Conservation (phyloP, 1,140 invertebrate genomes). For the Riptortus pedestris region DNA sequence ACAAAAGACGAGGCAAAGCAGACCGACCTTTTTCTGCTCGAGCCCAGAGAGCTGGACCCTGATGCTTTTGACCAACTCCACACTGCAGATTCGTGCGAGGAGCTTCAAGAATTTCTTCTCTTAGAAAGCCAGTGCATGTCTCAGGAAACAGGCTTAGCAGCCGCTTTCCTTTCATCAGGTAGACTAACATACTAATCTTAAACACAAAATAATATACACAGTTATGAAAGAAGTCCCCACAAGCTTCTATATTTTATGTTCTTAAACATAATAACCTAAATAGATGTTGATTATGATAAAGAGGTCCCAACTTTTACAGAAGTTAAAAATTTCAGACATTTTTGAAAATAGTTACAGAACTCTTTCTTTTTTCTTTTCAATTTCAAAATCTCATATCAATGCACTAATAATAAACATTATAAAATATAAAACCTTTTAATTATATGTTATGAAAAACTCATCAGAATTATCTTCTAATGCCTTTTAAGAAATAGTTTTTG, state of each 20-base stretch:
- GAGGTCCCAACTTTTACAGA: background rate
- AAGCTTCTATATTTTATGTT: too few relatives aligned
- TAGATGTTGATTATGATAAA: background rate
- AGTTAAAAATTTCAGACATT: background rate
- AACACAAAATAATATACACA: too few relatives aligned
- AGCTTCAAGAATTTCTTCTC: constrained; percentile 53
- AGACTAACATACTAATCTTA: constrained; percentile 17
- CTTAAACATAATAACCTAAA: background rate
- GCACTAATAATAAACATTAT: too few relatives aligned
- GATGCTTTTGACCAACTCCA: constrained; percentile 47
- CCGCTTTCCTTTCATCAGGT: constrained; percentile 36
- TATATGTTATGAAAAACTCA: too few relatives aligned
- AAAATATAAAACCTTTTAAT: too few relatives aligned
- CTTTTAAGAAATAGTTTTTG: too few relatives aligned
- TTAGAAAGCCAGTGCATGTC: constrained; percentile 51
- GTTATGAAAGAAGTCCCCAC: too few relatives aligned
- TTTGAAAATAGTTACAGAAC: too few relatives aligned
- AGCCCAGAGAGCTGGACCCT: constrained; percentile 49
- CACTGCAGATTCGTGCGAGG: constrained; percentile 50
- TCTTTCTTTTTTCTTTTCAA: too few relatives aligned
- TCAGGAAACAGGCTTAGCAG: constrained; percentile 40
- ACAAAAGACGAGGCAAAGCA: constrained; percentile 32
- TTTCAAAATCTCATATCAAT: too few relatives aligned
- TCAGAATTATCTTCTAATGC: too few relatives aligned
- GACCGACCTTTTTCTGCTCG: constrained; percentile 39